phyloP scores from a whole-genome alignment of 2,797 vertebrate species.

The Coilia nasus region DNA sequence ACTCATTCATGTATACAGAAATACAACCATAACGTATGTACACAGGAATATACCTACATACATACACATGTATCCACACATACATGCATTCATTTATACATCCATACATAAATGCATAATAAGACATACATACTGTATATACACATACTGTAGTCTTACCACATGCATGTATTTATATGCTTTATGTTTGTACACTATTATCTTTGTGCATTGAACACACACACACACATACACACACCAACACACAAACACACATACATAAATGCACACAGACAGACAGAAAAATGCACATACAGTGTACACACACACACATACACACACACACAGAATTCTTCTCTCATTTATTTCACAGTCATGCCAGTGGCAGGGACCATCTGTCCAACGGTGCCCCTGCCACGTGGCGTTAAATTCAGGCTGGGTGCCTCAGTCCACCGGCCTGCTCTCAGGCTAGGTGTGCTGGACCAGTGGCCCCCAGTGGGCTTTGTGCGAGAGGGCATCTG shows the following conservation, averaged over 20 bases:
- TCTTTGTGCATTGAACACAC: neutral
- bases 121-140: too few species aligned
- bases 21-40: too few species aligned
- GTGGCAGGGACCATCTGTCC: conserved; percentile 91
- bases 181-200: too few species aligned
- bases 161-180: too few species aligned
- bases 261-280: neutral
- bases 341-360: conserved; percentile 64
- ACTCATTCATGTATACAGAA: too few species aligned
- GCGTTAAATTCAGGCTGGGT: conserved; percentile 74
- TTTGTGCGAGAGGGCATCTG: neutral
- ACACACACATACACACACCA: neutral
- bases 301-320: conserved; percentile 23
- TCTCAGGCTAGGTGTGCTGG: conserved; percentile 6
- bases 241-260: neutral
- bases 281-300: neutral
- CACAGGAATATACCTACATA: too few species aligned
- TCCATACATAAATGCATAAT: too few species aligned
- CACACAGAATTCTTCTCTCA: conserved; percentile 53
- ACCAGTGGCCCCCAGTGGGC: conserved; percentile 55
- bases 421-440: conserved; percentile 63
- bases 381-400: conserved; percentile 75
- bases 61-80: too few species aligned
- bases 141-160: too few species aligned
- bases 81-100: too few species aligned